Base-by-base conservation (phyloP, 1,140 invertebrate species). In the Heliconius nattereri region DNA sequence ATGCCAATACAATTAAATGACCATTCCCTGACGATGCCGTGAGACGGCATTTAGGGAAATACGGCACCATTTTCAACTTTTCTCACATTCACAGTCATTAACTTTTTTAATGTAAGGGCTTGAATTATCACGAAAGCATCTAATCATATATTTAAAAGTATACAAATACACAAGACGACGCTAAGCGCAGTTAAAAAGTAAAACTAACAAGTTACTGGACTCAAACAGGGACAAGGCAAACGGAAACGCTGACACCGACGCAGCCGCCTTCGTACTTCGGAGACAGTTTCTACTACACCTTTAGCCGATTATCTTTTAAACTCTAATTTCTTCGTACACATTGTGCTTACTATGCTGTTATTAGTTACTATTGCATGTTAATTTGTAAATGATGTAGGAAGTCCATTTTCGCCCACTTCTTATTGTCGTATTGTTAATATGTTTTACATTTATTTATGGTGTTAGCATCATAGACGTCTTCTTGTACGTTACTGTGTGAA, bases 161-260 rank as follows among this genome's bases (percentile, higher is more conserved):
- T 3, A 66, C 29, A 66, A 66, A 26, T 66, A 66, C 23, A 29
- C n/a, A 26, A 16, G 26, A 19, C 13, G 60, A 29, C 11, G 9
- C 2, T 66, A 66, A 66, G 6, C 23, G n/a, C n/a, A 71, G 49
- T 71, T 66, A 78, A 78, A 78, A 78, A 78, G 52, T 37, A 73
- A 78, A 71, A 26, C 54, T 52, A 66, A 71, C 72, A 73, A 73
- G 74, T 76, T 76, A 72, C 78, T 71, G 75, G 75, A 57, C 57
- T 40, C 75, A 73, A 81, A 77, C 71, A 81, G 54, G 74, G 74
- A 76, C 77, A 82, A 82, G 81, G 74, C 77, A 79, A 75, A 79
- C 81, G 77, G 81, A 82, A 79, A 75, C 78, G 49, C 35, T 60
- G 66, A 76, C 77, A 76, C 81, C 77, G 78, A 82, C 81, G 81